phyloP scores from a whole-genome alignment of 2,797 vertebrate genomes.

The Cygnus olor region DNA sequence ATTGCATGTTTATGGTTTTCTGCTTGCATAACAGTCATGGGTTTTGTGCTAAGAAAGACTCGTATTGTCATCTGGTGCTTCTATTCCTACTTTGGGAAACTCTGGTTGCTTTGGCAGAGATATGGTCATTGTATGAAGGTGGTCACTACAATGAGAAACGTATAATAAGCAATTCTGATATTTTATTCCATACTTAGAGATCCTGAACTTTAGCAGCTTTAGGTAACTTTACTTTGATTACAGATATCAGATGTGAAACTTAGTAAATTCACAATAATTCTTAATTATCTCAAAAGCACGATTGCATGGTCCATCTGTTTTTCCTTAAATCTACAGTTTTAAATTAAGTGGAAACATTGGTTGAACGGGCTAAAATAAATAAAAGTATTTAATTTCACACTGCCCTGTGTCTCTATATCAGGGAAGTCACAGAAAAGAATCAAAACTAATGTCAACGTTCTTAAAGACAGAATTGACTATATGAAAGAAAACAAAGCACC shows the following conservation, averaged over 20 bases:
- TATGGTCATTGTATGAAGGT: not conserved
- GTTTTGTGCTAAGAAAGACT: not conserved
- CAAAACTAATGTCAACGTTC: not conserved
- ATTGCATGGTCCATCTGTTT: accelerated
- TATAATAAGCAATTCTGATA: not conserved
- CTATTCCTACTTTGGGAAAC: not conserved
- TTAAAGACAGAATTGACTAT: not conserved
- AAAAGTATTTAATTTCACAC: not conserved
- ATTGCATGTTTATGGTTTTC: not conserved
- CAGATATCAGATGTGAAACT: not conserved
- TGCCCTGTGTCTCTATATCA: not conserved
- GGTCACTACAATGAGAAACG: not conserved
- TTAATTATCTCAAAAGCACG: not conserved
- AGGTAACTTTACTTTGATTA: not conserved
- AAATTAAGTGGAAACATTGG: not conserved
- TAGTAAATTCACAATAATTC: not conserved
- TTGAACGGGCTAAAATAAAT: not conserved
- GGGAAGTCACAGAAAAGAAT: not conserved
- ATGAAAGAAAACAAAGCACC: not conserved
- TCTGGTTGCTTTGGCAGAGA: not conserved
- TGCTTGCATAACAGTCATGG: not conserved
- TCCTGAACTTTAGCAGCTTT: not conserved
- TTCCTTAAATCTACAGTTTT: not conserved
- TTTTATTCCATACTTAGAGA: not conserved
- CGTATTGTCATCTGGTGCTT: not conserved